Conservation (phyloP, 2,113 vertebrate species). For the Talpa occidentalis region DNA sequence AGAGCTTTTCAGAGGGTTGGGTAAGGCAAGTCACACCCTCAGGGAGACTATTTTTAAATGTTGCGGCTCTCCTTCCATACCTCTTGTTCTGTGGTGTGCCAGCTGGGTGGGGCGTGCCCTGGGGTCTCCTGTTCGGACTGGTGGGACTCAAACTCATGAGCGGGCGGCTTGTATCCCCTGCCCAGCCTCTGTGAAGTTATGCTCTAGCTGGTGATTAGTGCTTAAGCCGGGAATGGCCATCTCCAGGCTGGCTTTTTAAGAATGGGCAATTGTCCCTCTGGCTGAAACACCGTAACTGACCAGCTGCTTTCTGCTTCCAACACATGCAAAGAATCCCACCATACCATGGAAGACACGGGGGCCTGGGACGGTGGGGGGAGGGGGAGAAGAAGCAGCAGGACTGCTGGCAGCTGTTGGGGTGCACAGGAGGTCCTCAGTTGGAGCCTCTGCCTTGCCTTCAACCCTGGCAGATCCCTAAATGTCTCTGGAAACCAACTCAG, state of each 20-base stretch:
- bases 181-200: not conserved
- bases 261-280: not conserved
- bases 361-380: too few species aligned
- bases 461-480: not conserved
- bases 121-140: not conserved
- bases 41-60: not conserved
- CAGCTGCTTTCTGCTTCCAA: not conserved
- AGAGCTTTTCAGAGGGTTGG: not conserved
- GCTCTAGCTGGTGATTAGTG: too few species aligned
- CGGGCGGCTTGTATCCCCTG: not conserved
- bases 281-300: not conserved
- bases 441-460: not conserved
- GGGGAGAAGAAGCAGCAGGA: not conserved
- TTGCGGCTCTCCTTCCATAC: not conserved
- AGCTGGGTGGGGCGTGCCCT: not conserved
- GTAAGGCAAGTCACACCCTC: not conserved
- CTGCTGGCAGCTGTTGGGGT: not conserved
- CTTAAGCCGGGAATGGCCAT: not conserved
- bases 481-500: not conserved
- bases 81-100: not conserved
- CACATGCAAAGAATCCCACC: not conserved
- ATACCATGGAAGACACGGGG: too few species aligned
- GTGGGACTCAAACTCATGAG: not conserved
- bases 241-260: not conserved
- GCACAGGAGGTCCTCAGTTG: too few species aligned